Base-by-base conservation (phyloP, 2,888 invertebrate species). In the Patella pellucida region DNA sequence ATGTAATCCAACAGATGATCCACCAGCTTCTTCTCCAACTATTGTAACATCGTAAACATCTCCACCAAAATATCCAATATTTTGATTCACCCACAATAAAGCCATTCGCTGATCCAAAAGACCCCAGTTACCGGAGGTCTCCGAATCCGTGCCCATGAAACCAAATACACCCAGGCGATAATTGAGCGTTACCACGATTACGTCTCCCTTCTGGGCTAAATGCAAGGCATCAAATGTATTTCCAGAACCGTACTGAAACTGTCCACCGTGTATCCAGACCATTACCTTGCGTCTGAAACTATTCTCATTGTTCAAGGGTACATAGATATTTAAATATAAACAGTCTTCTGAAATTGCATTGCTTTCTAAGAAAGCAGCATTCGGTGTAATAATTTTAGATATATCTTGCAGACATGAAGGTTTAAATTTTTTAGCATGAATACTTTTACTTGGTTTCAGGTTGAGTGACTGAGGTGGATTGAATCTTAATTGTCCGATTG, bases 81-180 rank as follows among this genome's bases (percentile, higher is more conserved):
- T 76, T 3, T 69, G n/a, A 14, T 74, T 50, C 5, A 77, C 69
- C 79, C 79, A 79, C 41, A 72, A n/a, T 68, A 79, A 56, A 2
- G 79, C 79, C 51, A 73, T 56, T 27, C 50, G 23, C 62, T 79
- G 79, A 52, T 79, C 79, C 9, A 79, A 62, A 11, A 79, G 51
- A 14, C 79, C 79, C 12, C 50, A 75, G 68, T 79, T 79, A 4
- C 77, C 77, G 19, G 68, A 19, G 3, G 71, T 50, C 52, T 69
- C 77, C 1, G 77, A 75, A 62, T 67, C 51, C 11, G 19, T 23
- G 14, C 62, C 23, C 3, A 78, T 62, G 72, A 78, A 79, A 11
- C 79, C 79, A 14, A 79, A 69, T n/a, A 75, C 71, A 14, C 75
- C 77, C 4, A 77, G 68, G 15, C 79, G 68, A 71, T 74, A 79